These are phyloP conservation scores for Colistium nudipinnis DNA, from an alignment of 2,113 vertebrate genomes.

Conservation along the genomic window DNA sequence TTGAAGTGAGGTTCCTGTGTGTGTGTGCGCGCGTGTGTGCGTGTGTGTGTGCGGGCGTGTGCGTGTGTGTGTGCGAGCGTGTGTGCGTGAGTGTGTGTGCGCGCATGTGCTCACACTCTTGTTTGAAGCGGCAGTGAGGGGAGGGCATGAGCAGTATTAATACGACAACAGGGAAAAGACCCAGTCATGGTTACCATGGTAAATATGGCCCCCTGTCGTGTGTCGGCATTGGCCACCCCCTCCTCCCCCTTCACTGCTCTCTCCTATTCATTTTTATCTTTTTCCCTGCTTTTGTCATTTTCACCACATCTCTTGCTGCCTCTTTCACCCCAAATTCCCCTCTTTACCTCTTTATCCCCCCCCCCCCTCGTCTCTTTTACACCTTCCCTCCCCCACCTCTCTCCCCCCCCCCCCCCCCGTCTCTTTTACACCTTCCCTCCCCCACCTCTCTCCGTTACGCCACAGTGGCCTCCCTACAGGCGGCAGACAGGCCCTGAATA, in stretches of 20 bases:
- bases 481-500: conserved; percentile 40
- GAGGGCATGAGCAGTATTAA: conserved; percentile 25
- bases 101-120: conserved; percentile 2
- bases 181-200: conserved; percentile 75
- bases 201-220: conserved; percentile 58
- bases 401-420: background rate
- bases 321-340: background rate
- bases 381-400: background rate
- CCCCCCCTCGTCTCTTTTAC: background rate
- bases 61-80: conserved; percentile 23
- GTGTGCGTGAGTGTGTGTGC: background rate
- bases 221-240: conserved; percentile 29
- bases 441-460: conserved; percentile 55
- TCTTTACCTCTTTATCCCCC: background rate
- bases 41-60: background rate
- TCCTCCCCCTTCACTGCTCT: conserved; percentile 23
- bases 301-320: background rate
- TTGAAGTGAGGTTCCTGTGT: conserved; percentile 32
- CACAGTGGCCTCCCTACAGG: conserved; percentile 52
- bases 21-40: background rate
- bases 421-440: conserved; percentile 1
- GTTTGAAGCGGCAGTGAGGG: conserved; percentile 18
- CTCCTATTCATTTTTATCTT: background rate
- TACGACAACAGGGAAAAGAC: conserved; percentile 59
- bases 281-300: background rate